Percentiles rank a stretch among this genome's conserved stretches.
These are phyloP conservation scores for Cheilosia vulpina DNA, from an alignment of 2,888 invertebrate species.

Conservation along the genomic window DNA sequence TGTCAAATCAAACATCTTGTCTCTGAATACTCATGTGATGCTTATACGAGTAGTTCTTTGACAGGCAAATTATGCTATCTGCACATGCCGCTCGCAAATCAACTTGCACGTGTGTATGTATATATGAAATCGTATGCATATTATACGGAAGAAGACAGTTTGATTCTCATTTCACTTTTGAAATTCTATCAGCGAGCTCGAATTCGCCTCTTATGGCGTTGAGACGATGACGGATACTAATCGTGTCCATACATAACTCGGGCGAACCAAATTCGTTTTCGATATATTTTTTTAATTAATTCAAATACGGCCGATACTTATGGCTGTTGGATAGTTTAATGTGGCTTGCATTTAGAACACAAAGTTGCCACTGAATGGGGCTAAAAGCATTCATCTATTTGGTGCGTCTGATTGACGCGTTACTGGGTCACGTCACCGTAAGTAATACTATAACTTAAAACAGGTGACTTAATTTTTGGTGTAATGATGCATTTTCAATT, in stretches of 20 bases:
- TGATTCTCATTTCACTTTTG: constrained; percentile 29
- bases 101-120: constrained; percentile 39
- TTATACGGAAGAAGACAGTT: constrained; percentile 63
- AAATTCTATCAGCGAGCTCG: constrained; percentile 53
- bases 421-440: constrained; percentile 23
- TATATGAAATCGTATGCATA: constrained; percentile 8
- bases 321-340: constrained; percentile 29
- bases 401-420: constrained; percentile 8
- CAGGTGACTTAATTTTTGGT: constrained; percentile 34
- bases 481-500: constrained; percentile 18
- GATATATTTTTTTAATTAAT: constrained; percentile 24
- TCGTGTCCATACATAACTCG: constrained; percentile 24
- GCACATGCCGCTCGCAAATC: background rate
- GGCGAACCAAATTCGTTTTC: constrained; percentile 41
- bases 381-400: constrained; percentile 39
- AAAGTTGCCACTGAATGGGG: constrained; percentile 34
- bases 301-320: constrained; percentile 27
- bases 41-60: background rate
- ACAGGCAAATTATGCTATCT: background rate
- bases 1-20: no score
- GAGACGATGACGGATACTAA: constrained; percentile 57
- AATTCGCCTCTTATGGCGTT: constrained; percentile 31
- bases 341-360: constrained; percentile 8
- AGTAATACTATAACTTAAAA: background rate
- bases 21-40: background rate